Evolutionary conservation across 2,888 invertebrate genomes (phyloP), one percentile per base, ranked within the genome.

Genomic region (Trichacis sp.): DNA sequence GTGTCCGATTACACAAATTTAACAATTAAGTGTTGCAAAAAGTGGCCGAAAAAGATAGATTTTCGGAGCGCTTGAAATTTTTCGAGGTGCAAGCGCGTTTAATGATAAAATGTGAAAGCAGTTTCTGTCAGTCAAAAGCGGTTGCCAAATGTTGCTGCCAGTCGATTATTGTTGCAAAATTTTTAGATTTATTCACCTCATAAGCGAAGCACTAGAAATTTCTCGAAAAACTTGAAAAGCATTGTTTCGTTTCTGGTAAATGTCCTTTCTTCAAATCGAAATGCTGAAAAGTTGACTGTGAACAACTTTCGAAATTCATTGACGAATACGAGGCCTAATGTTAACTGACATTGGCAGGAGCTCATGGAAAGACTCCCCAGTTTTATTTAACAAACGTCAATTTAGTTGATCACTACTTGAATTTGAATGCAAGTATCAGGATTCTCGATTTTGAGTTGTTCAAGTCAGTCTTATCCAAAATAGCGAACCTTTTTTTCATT

Each of bases 361-460:
- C 71, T 5, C 70, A 75, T 45, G 79, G 79, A 2, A 74, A 75
- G 68, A 82, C 81, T 2, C 62, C 77, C 14, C 77, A 81, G 58
- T 76, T 71, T 64, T 78, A 75, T 54, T 69, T 74, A 52, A 72
- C 67, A 11, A 78, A 77, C 57, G 67, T 77, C 3, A 30, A 74
- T 36, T 62, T 77, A 3, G 47, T 80, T 5, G 62, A 75, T 59
- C 64, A 77, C 52, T 81, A 77, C 54, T 43, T 73, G 0, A 42
- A 57, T 5, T 64, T 81, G 11, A 64, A 62, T 12, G 64, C 71
- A 47, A 79, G 79, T 45, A 73, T 81, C 47, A 52, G 80, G 18
- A 74, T 68, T n/a, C 68, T 71, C 11, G 69, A 82, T 68, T 74
- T 80, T 50, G 57, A 76, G 33, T 56, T 75, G 43, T 79, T 68